These are phyloP conservation scores for Danaus chrysippus DNA, from an alignment of 2,888 invertebrate species.

Conservation along the genomic window DNA sequence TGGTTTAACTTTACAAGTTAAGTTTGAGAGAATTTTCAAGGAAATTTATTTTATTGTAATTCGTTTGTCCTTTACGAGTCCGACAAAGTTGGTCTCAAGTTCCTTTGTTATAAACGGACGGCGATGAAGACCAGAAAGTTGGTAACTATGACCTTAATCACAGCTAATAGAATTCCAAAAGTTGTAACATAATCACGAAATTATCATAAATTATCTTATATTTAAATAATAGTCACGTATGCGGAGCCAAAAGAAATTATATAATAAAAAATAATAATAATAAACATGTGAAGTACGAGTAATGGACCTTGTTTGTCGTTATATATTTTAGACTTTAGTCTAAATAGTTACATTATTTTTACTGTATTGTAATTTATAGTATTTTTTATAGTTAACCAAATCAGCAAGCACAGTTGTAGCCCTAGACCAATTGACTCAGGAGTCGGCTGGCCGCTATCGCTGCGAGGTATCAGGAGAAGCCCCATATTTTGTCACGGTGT, in stretches of 20 bases:
- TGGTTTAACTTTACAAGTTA: too few relatives aligned
- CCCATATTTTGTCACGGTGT: conserved; percentile 68
- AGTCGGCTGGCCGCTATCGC: conserved; percentile 72
- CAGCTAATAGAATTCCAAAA: conserved; percentile 13
- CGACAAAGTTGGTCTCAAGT: conserved; percentile 12
- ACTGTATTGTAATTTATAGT: background rate
- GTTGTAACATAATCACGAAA: conserved; percentile 18
- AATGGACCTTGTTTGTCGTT: background rate
- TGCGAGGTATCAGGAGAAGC: conserved; percentile 79
- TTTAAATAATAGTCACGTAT: background rate
- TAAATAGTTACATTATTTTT: background rate
- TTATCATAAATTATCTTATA: conserved; percentile 10
- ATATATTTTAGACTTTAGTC: too few relatives aligned
- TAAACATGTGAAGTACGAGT: background rate
- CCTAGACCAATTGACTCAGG: conserved; percentile 64
- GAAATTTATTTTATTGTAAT: conserved; percentile 6
- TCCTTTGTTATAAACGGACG: conserved; percentile 17
- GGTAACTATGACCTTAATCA: conserved; percentile 18
- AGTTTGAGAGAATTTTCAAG: background rate
- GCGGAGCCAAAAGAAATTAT: background rate
- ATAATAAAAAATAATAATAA: background rate
- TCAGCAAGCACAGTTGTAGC: conserved; percentile 80
- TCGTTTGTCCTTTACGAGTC: conserved; percentile 10
- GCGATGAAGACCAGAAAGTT: conserved; percentile 18
- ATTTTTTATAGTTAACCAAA: conserved; percentile 72